Evolutionary conservation across 2,888 invertebrate species (phyloP).

Genomic region (Seira sanloemensis): DNA sequence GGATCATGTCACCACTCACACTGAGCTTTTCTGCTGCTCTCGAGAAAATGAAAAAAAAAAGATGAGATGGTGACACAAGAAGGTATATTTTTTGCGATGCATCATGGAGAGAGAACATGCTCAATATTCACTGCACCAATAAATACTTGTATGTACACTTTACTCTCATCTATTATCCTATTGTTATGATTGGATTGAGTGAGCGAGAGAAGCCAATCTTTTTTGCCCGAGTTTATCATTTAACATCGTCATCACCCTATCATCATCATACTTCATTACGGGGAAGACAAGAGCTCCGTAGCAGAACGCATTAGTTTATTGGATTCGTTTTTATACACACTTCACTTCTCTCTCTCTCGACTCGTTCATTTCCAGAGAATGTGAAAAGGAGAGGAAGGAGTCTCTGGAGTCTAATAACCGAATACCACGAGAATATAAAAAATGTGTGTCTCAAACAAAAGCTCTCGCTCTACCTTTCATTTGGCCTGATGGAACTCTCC

Average conservation of each 20-base stretch:
- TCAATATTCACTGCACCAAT: no score
- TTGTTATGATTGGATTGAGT: conserved; percentile 15
- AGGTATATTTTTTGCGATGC: neutral
- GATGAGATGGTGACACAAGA: neutral
- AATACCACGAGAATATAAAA: conserved; percentile 31
- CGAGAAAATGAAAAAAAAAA: neutral
- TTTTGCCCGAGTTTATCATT: neutral
- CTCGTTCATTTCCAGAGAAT: conserved; percentile 11
- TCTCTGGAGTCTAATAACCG: conserved; percentile 57
- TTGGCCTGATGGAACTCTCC: neutral
- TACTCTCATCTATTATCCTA: no score
- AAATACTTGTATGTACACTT: no score
- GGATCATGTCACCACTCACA: neutral
- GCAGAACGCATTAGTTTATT: conserved; percentile 63
- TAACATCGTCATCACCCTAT: conserved; percentile 21
- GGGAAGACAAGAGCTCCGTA: conserved; percentile 8
- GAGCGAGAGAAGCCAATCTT: neutral
- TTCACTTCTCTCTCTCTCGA: conserved; percentile 17
- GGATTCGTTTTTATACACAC: conserved; percentile 45
- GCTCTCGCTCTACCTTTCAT: neutral
- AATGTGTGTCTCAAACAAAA: conserved; percentile 36
- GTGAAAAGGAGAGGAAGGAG: neutral
- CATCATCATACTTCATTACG: conserved; percentile 28
- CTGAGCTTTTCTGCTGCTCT: neutral
- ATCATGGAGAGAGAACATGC: neutral